Evolutionary conservation across 2,888 invertebrate genomes (phyloP).

Genomic region (Lumbricus terrestris): DNA sequence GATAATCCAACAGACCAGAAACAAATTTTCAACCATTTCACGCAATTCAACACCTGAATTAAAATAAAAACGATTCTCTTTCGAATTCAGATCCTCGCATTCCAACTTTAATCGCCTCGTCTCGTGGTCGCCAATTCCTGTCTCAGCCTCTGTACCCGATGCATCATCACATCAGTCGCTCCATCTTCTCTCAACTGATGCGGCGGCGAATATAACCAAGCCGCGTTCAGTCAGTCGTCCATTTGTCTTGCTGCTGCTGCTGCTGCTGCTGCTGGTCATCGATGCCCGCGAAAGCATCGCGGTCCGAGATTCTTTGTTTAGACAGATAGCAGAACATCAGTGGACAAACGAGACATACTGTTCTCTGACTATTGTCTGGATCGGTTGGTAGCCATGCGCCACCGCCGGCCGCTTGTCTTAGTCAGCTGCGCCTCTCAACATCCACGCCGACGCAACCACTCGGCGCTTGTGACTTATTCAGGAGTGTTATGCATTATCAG

Average conservation of each 20-base stretch:
- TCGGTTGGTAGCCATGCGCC: neutral
- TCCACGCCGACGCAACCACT: neutral
- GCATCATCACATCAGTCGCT: neutral
- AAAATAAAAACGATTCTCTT: neutral
- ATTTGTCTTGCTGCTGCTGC: neutral
- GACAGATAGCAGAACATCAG: neutral
- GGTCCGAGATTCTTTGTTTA: neutral
- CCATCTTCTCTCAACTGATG: neutral
- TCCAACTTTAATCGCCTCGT: neutral
- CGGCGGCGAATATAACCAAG: neutral
- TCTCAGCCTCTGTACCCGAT: neutral
- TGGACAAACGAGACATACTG: neutral
- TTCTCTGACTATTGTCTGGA: neutral
- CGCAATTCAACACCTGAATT: neutral
- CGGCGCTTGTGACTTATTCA: neutral
- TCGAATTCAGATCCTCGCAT: neutral
- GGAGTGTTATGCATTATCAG: neutral
- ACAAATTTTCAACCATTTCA: neutral
- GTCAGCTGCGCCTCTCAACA: neutral
- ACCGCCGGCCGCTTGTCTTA: neutral
- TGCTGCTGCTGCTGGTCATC: no score
- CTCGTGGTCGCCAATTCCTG: neutral
- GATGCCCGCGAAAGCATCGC: neutral
- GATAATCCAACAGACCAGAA: neutral
- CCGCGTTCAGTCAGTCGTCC: neutral